These are phyloP conservation scores for Gymnopithys bicolor DNA, from an alignment of 2,797 vertebrate genomes.

Conservation along the genomic window DNA sequence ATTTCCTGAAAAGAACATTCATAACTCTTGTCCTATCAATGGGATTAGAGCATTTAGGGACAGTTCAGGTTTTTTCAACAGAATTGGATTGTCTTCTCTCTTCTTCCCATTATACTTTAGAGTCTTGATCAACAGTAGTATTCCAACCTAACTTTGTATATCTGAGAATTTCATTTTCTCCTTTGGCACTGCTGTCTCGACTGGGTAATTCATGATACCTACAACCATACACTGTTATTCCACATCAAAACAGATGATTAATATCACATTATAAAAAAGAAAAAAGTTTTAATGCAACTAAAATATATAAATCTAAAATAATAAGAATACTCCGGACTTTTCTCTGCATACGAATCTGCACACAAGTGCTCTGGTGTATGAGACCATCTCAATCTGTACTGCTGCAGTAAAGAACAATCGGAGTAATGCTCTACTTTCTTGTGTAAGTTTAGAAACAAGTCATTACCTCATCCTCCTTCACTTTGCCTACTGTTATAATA, in stretches of 20 bases:
- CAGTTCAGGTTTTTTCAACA: background rate
- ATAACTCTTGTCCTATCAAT: background rate
- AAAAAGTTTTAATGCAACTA: background rate
- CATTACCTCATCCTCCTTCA: background rate
- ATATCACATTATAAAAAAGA: background rate
- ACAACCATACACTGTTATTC: background rate
- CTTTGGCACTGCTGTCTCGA: background rate
- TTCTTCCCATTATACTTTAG: background rate
- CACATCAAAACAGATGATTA: background rate
- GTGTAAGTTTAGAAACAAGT: background rate
- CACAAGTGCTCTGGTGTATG: background rate
- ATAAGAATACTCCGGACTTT: background rate
- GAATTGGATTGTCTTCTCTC: background rate
- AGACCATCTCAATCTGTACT: background rate
- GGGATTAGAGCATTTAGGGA: background rate
- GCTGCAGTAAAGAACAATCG: background rate
- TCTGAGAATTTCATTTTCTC: background rate
- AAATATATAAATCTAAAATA: background rate
- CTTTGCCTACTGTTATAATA: background rate
- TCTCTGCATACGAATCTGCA: background rate
- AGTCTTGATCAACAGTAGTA: background rate
- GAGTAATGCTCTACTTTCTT: background rate
- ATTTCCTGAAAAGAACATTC: background rate
- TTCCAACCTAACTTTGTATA: background rate
- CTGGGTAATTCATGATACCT: background rate